Evolutionary conservation across 2,797 vertebrate genomes (phyloP).

Genomic region (Heteromormyrus szaboi): DNA sequence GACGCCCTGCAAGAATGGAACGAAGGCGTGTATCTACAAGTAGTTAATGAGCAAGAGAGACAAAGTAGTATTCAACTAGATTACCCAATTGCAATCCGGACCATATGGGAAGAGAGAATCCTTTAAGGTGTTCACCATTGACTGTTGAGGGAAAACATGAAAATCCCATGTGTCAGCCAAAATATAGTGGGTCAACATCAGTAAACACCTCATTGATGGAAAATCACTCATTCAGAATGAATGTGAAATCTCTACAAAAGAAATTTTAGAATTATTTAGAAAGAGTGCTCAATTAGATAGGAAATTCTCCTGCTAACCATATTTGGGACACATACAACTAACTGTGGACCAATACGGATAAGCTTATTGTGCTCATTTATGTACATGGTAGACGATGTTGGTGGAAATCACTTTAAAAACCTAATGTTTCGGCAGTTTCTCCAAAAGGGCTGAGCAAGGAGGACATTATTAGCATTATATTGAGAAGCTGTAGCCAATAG

Average conservation of each 20-base stretch:
- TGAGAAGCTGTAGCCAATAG: not conserved
- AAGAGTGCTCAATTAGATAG: not conserved
- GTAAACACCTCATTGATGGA: not conserved
- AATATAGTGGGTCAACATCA: not conserved
- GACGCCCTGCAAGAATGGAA: constrained; percentile 31
- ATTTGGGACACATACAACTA: not conserved
- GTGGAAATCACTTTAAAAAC: not conserved
- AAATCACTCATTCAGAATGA: not conserved
- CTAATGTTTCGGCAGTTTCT: not conserved
- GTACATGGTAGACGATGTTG: not conserved
- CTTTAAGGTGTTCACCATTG: constrained; percentile 55
- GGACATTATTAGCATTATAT: not conserved
- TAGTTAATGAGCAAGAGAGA: constrained; percentile 50
- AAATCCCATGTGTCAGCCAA: not conserved
- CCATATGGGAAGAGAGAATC: constrained; percentile 54
- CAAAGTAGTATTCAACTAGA: constrained; percentile 34
- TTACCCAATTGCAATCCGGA: constrained; percentile 59
- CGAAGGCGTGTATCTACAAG: constrained; percentile 24
- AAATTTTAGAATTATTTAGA: not conserved
- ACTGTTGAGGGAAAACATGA: constrained; percentile 57
- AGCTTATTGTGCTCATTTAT: not conserved
- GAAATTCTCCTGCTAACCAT: not conserved
- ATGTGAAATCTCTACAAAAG: not conserved
- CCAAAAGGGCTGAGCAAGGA: not conserved
- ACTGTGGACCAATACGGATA: not conserved